These are phyloP conservation scores for Melanostigma gelatinosum DNA, from an alignment of 2,113 vertebrate species.

Conservation along the genomic window DNA sequence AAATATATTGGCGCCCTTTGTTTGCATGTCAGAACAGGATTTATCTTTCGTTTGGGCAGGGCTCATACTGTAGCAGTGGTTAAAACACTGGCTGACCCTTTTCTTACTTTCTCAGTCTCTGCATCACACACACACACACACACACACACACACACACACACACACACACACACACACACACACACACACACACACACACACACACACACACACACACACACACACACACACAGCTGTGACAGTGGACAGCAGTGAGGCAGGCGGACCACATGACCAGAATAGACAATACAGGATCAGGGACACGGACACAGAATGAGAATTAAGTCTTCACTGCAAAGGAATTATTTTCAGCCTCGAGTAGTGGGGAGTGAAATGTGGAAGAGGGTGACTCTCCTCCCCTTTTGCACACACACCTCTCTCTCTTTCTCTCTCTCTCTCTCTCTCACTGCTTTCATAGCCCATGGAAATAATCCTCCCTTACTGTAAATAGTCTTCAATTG, in stretches of 20 bases:
- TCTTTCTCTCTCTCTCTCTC: slow-evolving; percentile 25
- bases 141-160: slow-evolving; percentile 32
- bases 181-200: slow-evolving; percentile 23
- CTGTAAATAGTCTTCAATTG: slow-evolving; percentile 68
- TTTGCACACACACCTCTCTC: slow-evolving; percentile 47
- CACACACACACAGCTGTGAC: slow-evolving; percentile 67
- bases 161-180: slow-evolving; percentile 46
- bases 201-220: slow-evolving; percentile 28
- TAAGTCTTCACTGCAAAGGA: slow-evolving; percentile 75
- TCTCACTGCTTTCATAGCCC: slow-evolving; percentile 35
- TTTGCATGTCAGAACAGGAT: slow-evolving; percentile 35
- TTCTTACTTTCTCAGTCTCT: slow-evolving; percentile 25
- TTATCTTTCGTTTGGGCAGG: slow-evolving; percentile 47
- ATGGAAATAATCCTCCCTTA: slow-evolving; percentile 51
- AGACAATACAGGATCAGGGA: slow-evolving; percentile 71
- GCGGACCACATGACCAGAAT: slow-evolving; percentile 72
- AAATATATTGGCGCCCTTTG: slow-evolving; percentile 23
- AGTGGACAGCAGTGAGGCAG: slow-evolving; percentile 68
- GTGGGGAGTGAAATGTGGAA: slow-evolving; percentile 36
- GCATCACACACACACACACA: slow-evolving; percentile 34
- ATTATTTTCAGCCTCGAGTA: slow-evolving; percentile 69
- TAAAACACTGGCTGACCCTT: slow-evolving; percentile 55
- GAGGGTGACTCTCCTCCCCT: slow-evolving; percentile 39
- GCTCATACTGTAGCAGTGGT: slow-evolving; percentile 39
- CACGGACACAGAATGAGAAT: slow-evolving; percentile 78